Evolutionary conservation across 1,140 invertebrate genomes (phyloP), one percentile per base, ranked within the genome.

Genomic region (Coptotermes formosanus): DNA sequence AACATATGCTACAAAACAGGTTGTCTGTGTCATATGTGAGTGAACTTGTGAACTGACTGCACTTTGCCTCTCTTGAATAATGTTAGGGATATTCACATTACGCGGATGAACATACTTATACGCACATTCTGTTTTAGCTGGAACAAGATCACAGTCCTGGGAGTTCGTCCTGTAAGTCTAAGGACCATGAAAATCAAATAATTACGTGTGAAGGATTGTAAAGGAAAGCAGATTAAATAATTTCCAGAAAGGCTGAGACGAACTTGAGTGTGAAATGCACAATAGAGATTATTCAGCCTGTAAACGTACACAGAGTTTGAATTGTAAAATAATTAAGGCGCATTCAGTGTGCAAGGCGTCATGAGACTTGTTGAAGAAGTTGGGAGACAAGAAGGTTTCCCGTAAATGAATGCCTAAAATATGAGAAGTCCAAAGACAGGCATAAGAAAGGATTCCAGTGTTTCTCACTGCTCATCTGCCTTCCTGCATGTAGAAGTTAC

Each of bases 201-300:
- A 64, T n/a, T 16, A 3, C 21, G 7, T 64, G 59, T 19, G 45
- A 48, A 48, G 11, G 14, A 48, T 48, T 48, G 9, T 48, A 64
- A 64, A 64, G 59, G 25, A 23, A 64, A 64, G 19, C 19, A 75
- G 64, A 9, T 75, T 8, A 75, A 75, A 75, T 75, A 0, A 75
- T 75, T 75, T 75, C 7, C 25, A 30, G 64, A 3, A 75, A 75
- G n/a, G n/a, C 25, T 11, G n/a, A 75, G n/a, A 75, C 8, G 9
- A 75, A 75, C 25, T n/a, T 75, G 64, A 75, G 64, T 75, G 64
- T 75, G 25, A 75, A 75, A 75, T n/a, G 30, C 64, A n/a, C 64
- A 75, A 75, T 30, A 30, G 25, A 75, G 64, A 75, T 75, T 75
- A 16, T 75, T 75, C n/a, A 30, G 14, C 25, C n/a, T 30, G n/a